Base-by-base conservation (phyloP, 1,140 invertebrate genomes). In the Dermatophagoides farinae region DNA sequence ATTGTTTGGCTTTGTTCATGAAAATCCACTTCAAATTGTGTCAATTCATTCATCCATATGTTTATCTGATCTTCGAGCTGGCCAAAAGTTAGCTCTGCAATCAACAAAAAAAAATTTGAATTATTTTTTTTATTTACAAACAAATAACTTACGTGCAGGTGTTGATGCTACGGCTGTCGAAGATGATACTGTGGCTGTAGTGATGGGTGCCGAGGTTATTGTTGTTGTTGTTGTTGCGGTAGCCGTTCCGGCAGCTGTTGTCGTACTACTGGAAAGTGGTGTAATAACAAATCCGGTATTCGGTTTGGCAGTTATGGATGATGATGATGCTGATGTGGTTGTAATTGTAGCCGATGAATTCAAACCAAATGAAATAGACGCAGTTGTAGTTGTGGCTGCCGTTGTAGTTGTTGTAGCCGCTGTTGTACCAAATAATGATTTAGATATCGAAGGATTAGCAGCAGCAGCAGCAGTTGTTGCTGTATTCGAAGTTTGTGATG, bases 41-140 rank as follows among this genome's bases (percentile, higher is more conserved):
- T 86, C 14, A 96, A 73, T 67, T 95, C 89, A 16, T 86, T 69
- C 0, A 85, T 90, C 89, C 90, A 97, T 71, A 96, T 95, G 69
- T 95, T 96, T 50, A 95, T 89, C 1, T 80, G 78, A 67, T 96
- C 90, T 72, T 96, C 88, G 22, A 96, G 70, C 68, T 93, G 86
- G 23, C 81, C 79, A 68, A 90, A 96, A 18, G 81, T 88, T 67
- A 95, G 80, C 57, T 58, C 38, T 46, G 47, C 53, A 31, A 44
- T 9, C 10, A 43, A 38, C 2, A 37, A 39, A 6, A 62, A 47
- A 2, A 61, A 11, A 49, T 41, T 37, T 43, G 41, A 46, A 44
- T 6, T 46, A 53, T 23, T 23, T 58, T 22, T 16, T 12, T 57
- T 23, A 51, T 57, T 57, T 31, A 16, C 37, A 31, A 60, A 22